Evolutionary conservation across 2,797 vertebrate genomes (phyloP).

Genomic region (Hydrolagus colliei): DNA sequence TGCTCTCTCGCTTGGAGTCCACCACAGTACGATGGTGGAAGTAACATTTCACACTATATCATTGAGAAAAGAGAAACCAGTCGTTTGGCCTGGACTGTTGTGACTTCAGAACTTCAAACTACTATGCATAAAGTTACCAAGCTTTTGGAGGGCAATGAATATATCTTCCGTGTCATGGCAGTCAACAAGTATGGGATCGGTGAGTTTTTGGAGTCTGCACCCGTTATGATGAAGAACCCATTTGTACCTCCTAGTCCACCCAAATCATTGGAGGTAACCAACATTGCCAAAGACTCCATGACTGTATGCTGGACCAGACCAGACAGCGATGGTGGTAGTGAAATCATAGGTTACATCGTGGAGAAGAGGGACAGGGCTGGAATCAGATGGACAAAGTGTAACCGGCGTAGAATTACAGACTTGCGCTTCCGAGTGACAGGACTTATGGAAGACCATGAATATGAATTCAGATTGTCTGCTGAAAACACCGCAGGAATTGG

Average conservation of each 20-base stretch:
- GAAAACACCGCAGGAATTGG: slow-evolving; percentile 89
- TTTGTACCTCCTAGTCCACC: slow-evolving; percentile 83
- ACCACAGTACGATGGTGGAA: slow-evolving; percentile 88
- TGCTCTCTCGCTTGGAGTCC: slow-evolving; percentile 80
- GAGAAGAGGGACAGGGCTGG: slow-evolving; percentile 91
- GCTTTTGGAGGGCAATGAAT: slow-evolving; percentile 91
- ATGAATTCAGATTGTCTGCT: slow-evolving; percentile 90
- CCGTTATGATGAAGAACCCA: slow-evolving; percentile 84
- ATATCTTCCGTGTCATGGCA: slow-evolving; percentile 92
- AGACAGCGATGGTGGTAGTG: slow-evolving; percentile 82
- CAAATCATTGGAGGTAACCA: slow-evolving; percentile 79
- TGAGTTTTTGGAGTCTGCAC: slow-evolving; percentile 72
- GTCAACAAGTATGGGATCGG: slow-evolving; percentile 84
- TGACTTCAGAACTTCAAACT: slow-evolving; percentile 69
- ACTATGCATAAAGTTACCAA: slow-evolving; percentile 86
- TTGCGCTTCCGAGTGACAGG: slow-evolving; percentile 83
- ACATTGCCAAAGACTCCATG: slow-evolving; percentile 88
- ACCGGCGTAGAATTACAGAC: slow-evolving; percentile 86
- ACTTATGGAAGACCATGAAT: slow-evolving; percentile 81
- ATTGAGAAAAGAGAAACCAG: slow-evolving; percentile 95
- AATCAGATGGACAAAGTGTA: slow-evolving; percentile 93
- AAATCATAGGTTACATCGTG: slow-evolving; percentile 80
- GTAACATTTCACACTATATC: slow-evolving; percentile 81
- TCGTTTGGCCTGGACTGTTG: slow-evolving; percentile 89
- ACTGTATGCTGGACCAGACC: slow-evolving; percentile 86